Conservation (phyloP, 2,113 vertebrate species). For the Thinocorus orbignyianus region DNA sequence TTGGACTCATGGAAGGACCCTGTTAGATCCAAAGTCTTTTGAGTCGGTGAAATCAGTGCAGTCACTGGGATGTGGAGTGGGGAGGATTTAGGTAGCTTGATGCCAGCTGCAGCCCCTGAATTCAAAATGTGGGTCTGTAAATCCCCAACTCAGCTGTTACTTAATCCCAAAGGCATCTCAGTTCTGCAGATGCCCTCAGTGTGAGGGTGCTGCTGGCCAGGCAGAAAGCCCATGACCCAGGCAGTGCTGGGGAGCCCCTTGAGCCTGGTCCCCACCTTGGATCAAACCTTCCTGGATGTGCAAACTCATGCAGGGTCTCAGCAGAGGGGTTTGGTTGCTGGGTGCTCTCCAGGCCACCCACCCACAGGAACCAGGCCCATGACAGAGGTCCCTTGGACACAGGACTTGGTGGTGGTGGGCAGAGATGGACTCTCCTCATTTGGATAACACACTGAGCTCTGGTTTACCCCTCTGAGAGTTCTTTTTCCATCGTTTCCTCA, state of each 20-base stretch:
- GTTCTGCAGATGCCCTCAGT: neutral
- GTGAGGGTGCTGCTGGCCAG: neutral
- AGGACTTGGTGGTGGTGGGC: rapidly evolving
- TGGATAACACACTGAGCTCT: neutral
- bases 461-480: neutral
- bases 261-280: neutral
- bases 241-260: neutral
- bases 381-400: neutral
- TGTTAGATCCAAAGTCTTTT: neutral
- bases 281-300: neutral
- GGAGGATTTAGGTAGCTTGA: neutral
- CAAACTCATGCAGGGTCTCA: neutral
- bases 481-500: neutral
- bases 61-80: rapidly evolving
- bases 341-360: neutral
- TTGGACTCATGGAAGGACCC: neutral
- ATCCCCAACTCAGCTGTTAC: neutral
- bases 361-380: neutral
- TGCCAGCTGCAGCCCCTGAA: neutral
- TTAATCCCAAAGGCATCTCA: neutral
- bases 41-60: neutral
- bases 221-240: neutral
- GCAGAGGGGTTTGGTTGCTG: neutral
- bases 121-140: neutral
- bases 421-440: neutral